phyloP scores from a whole-genome alignment of 2,113 vertebrate genomes.

The Myotis brandtii region DNA sequence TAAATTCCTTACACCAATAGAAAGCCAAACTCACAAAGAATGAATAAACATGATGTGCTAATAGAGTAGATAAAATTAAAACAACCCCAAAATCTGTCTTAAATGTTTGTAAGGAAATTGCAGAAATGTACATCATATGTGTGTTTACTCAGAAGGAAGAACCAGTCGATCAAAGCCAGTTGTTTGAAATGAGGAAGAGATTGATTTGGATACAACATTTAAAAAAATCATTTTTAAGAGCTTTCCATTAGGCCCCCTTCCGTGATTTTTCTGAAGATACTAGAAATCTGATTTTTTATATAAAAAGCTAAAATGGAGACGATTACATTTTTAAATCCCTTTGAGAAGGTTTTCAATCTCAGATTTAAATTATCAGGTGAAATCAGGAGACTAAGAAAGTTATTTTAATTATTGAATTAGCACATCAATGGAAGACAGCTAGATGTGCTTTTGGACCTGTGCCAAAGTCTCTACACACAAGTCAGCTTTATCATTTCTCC shows the following conservation, averaged over 20 bases:
- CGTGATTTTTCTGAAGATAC: background rate
- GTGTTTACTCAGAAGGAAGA: background rate
- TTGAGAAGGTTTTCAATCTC: background rate
- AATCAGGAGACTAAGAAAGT: background rate
- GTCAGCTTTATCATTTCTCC: background rate
- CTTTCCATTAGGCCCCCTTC: background rate
- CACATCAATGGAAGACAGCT: background rate
- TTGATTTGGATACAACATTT: background rate
- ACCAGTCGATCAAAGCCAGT: background rate
- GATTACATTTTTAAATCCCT: background rate
- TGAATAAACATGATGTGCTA: background rate
- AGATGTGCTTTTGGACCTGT: background rate
- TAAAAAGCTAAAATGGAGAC: background rate
- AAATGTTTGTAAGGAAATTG: background rate
- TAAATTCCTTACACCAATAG: background rate
- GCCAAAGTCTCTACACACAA: background rate
- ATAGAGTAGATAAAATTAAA: background rate
- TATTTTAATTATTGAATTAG: constrained; percentile 20
- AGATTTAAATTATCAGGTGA: constrained; percentile 9
- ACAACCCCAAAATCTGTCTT: background rate
- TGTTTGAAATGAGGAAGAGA: background rate
- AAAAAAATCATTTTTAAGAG: background rate
- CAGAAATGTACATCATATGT: background rate
- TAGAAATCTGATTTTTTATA: background rate
- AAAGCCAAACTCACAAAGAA: background rate